These are phyloP conservation scores for Camptogramma bilineatum DNA, from an alignment of 2,888 invertebrate species.

Conservation along the genomic window DNA sequence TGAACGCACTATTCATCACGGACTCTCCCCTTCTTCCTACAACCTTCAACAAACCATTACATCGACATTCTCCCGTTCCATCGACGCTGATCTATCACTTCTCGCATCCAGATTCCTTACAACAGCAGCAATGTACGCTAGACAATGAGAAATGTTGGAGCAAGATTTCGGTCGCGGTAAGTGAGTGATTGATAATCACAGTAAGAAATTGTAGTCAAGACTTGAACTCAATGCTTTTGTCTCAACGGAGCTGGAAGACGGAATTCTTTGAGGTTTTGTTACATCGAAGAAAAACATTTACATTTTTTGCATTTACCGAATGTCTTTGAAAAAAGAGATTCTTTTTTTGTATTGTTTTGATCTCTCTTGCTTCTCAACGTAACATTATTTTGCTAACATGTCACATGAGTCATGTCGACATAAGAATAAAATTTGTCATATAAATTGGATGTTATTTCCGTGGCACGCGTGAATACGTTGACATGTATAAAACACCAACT, in stretches of 20 bases:
- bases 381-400: too few species aligned
- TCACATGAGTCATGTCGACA: too few species aligned
- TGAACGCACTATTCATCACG: slow-evolving; percentile 51
- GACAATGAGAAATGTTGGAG: not conserved
- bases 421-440: too few species aligned
- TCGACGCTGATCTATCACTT: not conserved
- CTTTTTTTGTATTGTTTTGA: too few species aligned
- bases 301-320: not conserved
- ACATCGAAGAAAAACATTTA: not conserved
- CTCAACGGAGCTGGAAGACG: slow-evolving; percentile 30
- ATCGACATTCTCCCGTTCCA: slow-evolving; percentile 17
- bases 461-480: too few species aligned
- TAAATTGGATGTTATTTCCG: too few species aligned
- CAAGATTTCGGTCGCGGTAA: slow-evolving; percentile 31
- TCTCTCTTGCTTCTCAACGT: too few species aligned
- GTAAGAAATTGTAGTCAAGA: slow-evolving; percentile 53
- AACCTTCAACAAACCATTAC: slow-evolving; percentile 5
- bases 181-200: slow-evolving; percentile 55
- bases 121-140: slow-evolving; percentile 21
- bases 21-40: slow-evolving; percentile 32
- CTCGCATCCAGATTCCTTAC: not conserved
- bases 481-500: too few species aligned
- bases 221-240: slow-evolving; percentile 47
- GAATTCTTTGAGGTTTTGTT: not conserved
- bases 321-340: too few species aligned